phyloP scores from a whole-genome alignment of 2,888 invertebrate genomes.

The Cosmia pyralina region DNA sequence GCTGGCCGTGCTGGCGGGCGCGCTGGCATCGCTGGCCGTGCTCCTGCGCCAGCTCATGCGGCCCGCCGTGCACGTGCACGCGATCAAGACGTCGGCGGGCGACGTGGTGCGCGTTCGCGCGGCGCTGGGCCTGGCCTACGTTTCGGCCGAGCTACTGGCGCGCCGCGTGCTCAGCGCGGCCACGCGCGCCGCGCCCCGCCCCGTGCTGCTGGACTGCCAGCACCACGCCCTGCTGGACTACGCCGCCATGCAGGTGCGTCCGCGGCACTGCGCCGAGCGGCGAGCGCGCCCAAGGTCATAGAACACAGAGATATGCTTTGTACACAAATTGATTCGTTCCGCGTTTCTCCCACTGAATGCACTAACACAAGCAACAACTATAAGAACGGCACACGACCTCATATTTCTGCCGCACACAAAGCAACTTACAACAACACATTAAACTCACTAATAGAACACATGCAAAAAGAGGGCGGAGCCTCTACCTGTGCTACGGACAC shows the following conservation, averaged over 20 bases:
- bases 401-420: no score
- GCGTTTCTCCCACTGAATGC: no score
- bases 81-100: conserved; percentile 69
- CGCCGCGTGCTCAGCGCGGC: conserved; percentile 89
- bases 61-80: conserved; percentile 83
- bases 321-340: no score
- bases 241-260: conserved; percentile 68
- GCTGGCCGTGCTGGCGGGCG: conserved; percentile 94
- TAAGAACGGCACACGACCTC: no score
- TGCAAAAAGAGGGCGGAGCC: no score
- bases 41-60: conserved; percentile 92
- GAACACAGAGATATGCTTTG: no score
- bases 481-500: no score
- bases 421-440: no score
- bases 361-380: no score
- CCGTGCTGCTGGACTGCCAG: conserved; percentile 91
- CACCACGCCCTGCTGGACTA: conserved; percentile 92
- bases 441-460: no score
- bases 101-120: conserved; percentile 86
- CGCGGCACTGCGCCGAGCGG: accelerated
- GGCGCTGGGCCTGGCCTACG: conserved; percentile 92
- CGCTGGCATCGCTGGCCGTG: conserved; percentile 91
- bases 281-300: no score
- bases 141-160: conserved; percentile 92
- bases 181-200: conserved; percentile 76